Evolutionary conservation across 1,140 invertebrate species (phyloP).

Genomic region (Sarcophaga peregrina): DNA sequence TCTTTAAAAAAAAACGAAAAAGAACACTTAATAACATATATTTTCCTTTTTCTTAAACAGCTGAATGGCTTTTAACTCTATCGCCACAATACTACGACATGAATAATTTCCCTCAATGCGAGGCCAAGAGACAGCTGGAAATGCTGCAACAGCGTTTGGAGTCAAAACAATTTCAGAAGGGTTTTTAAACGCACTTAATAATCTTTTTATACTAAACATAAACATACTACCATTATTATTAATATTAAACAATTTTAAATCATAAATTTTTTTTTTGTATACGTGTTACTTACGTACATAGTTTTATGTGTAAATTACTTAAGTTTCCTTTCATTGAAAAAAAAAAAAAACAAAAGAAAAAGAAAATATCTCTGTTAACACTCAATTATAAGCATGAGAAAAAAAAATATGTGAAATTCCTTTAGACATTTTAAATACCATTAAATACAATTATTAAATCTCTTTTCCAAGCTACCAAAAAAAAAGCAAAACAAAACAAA

Average conservation of each 20-base stretch:
- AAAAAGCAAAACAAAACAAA: neutral
- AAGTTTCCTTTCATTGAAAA: no score
- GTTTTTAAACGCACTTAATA: slow-evolving; percentile 51
- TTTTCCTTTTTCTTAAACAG: slow-evolving; percentile 69
- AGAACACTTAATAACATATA: slow-evolving; percentile 19
- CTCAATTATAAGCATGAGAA: neutral
- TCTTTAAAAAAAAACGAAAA: slow-evolving; percentile 23
- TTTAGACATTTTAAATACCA: neutral
- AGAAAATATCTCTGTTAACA: no score
- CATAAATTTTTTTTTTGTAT: neutral
- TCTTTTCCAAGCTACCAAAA: neutral
- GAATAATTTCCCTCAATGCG: slow-evolving; percentile 96
- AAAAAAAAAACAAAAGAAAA: no score
- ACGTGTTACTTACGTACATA: slow-evolving; percentile 3
- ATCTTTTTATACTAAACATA: neutral
- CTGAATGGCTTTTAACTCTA: slow-evolving; percentile 92
- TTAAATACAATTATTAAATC: neutral
- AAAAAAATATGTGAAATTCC: neutral
- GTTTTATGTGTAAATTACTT: neutral
- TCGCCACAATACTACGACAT: slow-evolving; percentile 99
- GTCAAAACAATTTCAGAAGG: slow-evolving; percentile 81
- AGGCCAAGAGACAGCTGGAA: slow-evolving; percentile 94
- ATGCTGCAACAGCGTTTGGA: slow-evolving; percentile 84
- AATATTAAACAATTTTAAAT: slow-evolving; percentile 5
- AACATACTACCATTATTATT: neutral